Conservation (phyloP, 2,888 invertebrate species). For the Drosophila eohydei region DNA sequence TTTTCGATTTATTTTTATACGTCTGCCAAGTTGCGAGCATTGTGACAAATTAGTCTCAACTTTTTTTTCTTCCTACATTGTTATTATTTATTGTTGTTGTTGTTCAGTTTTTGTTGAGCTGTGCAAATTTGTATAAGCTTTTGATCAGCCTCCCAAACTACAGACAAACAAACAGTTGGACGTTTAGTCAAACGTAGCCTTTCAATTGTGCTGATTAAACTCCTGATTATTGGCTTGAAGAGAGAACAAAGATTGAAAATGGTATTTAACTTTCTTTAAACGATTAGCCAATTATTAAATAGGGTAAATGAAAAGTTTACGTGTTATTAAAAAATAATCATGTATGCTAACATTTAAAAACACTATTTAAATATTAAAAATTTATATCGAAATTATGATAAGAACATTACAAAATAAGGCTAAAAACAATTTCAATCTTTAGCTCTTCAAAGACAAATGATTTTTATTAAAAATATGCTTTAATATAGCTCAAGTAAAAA, state of each 20-base stretch:
- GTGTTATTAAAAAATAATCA: too few species aligned
- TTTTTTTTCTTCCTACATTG: conserved; percentile 26
- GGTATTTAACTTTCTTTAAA: not conserved
- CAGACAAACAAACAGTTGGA: not conserved
- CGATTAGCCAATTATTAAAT: too few species aligned
- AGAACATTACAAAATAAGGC: too few species aligned
- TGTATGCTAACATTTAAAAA: too few species aligned
- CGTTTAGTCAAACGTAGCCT: not conserved
- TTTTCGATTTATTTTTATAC: conserved; percentile 78
- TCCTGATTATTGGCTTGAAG: not conserved
- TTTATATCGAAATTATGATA: too few species aligned
- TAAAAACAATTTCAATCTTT: too few species aligned
- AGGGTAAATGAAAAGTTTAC: too few species aligned
- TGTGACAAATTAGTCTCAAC: conserved; percentile 76
- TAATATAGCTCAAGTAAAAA: too few species aligned
- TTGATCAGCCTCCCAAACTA: conserved; percentile 13
- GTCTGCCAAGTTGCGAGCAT: conserved; percentile 72
- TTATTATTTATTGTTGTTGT: conserved; percentile 29
- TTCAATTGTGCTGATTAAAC: conserved; percentile 10
- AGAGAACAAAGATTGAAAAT: not conserved
- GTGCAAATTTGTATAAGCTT: conserved; percentile 44
- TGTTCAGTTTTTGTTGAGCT: conserved; percentile 25
- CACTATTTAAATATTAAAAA: too few species aligned
- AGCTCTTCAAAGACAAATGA: too few species aligned
- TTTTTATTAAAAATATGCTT: too few species aligned